Evolutionary conservation across 2,888 invertebrate species (phyloP), one percentile per base, ranked within the genome.

Genomic region (Chymomyza amoena): DNA sequence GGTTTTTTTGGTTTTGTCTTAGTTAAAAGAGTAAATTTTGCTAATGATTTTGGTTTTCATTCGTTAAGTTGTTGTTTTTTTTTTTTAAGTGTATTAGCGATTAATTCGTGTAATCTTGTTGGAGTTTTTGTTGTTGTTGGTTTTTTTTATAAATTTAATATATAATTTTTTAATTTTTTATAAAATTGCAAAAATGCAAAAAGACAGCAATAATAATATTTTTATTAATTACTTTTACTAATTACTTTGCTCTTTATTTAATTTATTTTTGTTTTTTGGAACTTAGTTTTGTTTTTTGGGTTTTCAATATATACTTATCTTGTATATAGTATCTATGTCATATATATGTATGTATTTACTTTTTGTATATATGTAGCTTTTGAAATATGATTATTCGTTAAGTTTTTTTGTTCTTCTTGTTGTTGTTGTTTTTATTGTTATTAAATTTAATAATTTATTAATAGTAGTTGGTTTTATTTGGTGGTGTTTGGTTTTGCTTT

Each of bases 161-260:
- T 63, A 39, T 25, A 51, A 63, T 51, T 70, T 36, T 75, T 73
- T 81, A 72, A 72, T 82, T 81, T 84, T 87, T 80, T 91, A 91
- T 91, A 91, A 91, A 91, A 91, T 90, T 91, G 91, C 91, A 91
- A 91, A 91, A 91, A 91, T 91, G 91, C 91, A 91, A 91, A 91
- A 91, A 91, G 90, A 89, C 89, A 89, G 90, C 88, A 90, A 90
- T 90, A 86, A 82, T 86, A 82, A 81, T 79, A 81, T 76, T 77
- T 72, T 73, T 72, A 50, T 66, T 78, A 70, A 50, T 68, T 78
- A 45, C 65, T 78, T 73, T 80, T 75, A 69, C 70, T 73, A 72
- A 65, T 64, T 79, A 65, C 71, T 72, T 66, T 74, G 25, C 39
- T 45, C 75, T 32, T 32, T 32, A 32, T 32, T 32, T 32, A 7